These are phyloP conservation scores for Syngnathus typhle DNA, from an alignment of 2,113 vertebrate species.

Conservation along the genomic window DNA sequence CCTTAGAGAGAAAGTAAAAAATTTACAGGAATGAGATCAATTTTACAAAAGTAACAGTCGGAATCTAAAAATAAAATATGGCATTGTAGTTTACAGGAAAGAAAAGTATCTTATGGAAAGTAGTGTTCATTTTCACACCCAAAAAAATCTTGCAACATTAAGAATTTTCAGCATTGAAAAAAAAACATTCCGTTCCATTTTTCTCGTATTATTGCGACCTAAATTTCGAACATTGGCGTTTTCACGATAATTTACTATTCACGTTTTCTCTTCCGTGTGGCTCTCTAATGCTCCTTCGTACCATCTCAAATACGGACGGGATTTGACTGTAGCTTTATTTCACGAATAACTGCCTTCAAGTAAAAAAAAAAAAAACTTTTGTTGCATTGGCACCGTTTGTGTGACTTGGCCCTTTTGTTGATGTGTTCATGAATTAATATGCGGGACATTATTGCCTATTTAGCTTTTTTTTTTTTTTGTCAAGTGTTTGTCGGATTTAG, in stretches of 20 bases:
- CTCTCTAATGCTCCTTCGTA: not conserved
- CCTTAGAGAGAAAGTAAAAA: not conserved
- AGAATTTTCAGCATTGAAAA: no score
- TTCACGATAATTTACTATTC: conserved; percentile 17
- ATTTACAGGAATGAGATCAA: not conserved
- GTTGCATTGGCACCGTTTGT: conserved; percentile 18
- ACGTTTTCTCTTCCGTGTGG: conserved; percentile 1
- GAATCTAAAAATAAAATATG: not conserved
- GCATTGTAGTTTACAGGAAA: not conserved
- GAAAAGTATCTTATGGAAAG: no score
- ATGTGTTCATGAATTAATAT: conserved; percentile 73
- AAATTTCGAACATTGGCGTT: not conserved
- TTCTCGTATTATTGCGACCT: not conserved
- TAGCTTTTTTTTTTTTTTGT: conserved; percentile 50
- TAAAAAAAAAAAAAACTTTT: not conserved
- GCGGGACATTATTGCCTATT: conserved; percentile 76
- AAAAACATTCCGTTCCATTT: no score
- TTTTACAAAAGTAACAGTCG: not conserved
- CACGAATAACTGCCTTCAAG: conserved; percentile 55
- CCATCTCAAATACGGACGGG: conserved; percentile 14
- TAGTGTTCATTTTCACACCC: no score
- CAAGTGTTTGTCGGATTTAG: conserved; percentile 58
- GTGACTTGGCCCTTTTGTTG: conserved; percentile 60
- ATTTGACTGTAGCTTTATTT: conserved; percentile 60
- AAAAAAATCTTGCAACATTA: no score